Evolutionary conservation across 2,797 vertebrate genomes (phyloP).

Genomic region (Podarcis lilfordi): DNA sequence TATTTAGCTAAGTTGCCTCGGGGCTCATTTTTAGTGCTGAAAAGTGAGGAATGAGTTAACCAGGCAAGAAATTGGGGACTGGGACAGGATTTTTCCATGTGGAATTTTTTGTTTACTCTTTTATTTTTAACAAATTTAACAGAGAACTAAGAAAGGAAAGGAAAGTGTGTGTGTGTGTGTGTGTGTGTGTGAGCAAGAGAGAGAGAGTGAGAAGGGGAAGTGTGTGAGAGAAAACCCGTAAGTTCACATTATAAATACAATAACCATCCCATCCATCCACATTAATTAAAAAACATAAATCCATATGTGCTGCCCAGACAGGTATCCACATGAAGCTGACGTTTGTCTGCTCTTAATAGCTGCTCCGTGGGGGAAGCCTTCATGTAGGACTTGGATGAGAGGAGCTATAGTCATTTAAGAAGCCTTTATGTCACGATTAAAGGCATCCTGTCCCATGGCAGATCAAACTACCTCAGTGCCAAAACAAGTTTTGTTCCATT

Average conservation of each 20-base stretch:
- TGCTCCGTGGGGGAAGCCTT: neutral
- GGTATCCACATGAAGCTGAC: too few relatives aligned
- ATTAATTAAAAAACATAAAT: too few relatives aligned
- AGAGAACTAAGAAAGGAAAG: too few relatives aligned
- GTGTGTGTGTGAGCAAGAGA: too few relatives aligned
- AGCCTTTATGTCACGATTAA: neutral
- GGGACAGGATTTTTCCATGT: neutral
- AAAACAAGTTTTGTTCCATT: neutral
- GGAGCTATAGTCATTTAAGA: neutral
- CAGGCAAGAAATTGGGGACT: neutral
- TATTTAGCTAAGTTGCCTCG: neutral
- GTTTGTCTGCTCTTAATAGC: neutral
- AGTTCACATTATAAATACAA: too few relatives aligned
- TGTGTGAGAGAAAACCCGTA: too few relatives aligned
- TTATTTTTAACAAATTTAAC: too few relatives aligned
- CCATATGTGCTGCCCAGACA: too few relatives aligned
- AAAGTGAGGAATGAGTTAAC: neutral
- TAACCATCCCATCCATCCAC: too few relatives aligned
- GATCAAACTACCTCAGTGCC: neutral
- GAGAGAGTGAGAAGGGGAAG: too few relatives aligned
- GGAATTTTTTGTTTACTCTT: too few relatives aligned
- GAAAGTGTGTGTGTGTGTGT: too few relatives aligned
- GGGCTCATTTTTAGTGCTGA: neutral
- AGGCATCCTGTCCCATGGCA: neutral
- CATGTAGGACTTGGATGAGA: neutral